phyloP scores from a whole-genome alignment of 2,797 vertebrate genomes.

The Gambelia wislizenii region DNA sequence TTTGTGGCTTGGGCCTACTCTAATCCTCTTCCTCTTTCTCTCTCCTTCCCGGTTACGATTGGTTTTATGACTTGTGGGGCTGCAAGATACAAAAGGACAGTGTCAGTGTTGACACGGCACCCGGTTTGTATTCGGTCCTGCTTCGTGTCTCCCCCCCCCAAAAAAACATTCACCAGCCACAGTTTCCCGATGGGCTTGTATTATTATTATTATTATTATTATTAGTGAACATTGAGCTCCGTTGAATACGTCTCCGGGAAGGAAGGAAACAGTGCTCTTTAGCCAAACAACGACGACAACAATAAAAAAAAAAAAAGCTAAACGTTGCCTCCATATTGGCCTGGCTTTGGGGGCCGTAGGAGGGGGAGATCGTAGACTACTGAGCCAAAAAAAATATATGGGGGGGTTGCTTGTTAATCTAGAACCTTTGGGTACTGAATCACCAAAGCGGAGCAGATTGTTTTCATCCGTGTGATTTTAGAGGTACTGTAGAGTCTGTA shows the following conservation, averaged over 20 bases:
- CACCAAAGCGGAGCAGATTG: slow-evolving; percentile 8
- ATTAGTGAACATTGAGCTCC: too few relatives aligned
- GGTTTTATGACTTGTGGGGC: not conserved
- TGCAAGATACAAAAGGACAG: slow-evolving; percentile 70
- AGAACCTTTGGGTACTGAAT: slow-evolving; percentile 30
- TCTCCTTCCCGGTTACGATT: not conserved
- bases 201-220: too few relatives aligned
- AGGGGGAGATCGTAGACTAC: not conserved
- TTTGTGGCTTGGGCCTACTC: slow-evolving; percentile 19
- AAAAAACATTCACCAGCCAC: not conserved
- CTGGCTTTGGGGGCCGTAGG: slow-evolving; percentile 4
- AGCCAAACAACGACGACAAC: not conserved
- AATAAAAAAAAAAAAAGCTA: slow-evolving; percentile 52
- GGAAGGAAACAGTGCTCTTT: not conserved
- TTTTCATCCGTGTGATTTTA: slow-evolving; percentile 43
- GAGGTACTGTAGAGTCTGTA: slow-evolving; percentile 24
- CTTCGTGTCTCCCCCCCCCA: slow-evolving; percentile 14
- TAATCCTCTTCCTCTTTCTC: too few relatives aligned
- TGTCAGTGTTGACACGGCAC: slow-evolving; percentile 64
- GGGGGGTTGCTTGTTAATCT: slow-evolving; percentile 24
- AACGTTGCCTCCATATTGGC: slow-evolving; percentile 72
- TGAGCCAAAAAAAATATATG: not conserved
- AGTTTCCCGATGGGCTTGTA: not conserved
- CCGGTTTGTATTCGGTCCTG: slow-evolving; percentile 50
- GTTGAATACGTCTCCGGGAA: too few relatives aligned